These are phyloP conservation scores for Habrosyne pyritoides DNA, from an alignment of 2,888 invertebrate genomes.

Conservation along the genomic window DNA sequence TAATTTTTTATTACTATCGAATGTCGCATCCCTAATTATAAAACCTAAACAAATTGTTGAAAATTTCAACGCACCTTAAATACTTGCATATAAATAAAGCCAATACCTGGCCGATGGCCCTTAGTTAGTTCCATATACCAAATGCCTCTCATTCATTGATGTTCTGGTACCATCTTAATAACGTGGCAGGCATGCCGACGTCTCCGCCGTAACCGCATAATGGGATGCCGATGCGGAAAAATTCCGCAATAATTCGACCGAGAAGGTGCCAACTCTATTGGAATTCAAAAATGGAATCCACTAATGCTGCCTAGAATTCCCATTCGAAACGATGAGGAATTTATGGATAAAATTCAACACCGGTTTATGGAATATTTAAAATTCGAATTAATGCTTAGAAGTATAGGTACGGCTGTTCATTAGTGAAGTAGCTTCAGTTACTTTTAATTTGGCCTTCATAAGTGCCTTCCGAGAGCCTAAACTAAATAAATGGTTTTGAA, in stretches of 20 bases:
- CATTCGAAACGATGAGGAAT: constrained; percentile 36
- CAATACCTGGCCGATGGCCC: constrained; percentile 20
- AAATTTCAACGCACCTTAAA: no score
- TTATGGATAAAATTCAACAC: constrained; percentile 6
- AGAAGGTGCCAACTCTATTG: constrained; percentile 55
- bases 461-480: no score
- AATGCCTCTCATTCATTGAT: constrained; percentile 34
- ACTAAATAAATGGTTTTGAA: no score
- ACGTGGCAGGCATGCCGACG: constrained; percentile 44
- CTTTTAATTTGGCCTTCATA: no score
- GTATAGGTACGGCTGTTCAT: no score
- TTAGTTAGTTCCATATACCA: constrained; percentile 17
- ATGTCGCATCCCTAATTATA: no score
- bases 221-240: constrained; percentile 73
- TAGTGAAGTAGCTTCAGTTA: no score
- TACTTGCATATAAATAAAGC: constrained; percentile 5
- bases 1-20: neutral
- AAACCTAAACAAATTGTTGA: no score
- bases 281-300: constrained; percentile 68
- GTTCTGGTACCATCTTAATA: constrained; percentile 56
- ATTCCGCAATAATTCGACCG: constrained; percentile 60
- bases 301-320: constrained; percentile 20
- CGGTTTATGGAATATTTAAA: neutral
- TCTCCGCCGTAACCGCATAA: constrained; percentile 51
- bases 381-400: neutral